Conservation (phyloP, 2,888 invertebrate species). For the Koerneria pararmatus region DNA sequence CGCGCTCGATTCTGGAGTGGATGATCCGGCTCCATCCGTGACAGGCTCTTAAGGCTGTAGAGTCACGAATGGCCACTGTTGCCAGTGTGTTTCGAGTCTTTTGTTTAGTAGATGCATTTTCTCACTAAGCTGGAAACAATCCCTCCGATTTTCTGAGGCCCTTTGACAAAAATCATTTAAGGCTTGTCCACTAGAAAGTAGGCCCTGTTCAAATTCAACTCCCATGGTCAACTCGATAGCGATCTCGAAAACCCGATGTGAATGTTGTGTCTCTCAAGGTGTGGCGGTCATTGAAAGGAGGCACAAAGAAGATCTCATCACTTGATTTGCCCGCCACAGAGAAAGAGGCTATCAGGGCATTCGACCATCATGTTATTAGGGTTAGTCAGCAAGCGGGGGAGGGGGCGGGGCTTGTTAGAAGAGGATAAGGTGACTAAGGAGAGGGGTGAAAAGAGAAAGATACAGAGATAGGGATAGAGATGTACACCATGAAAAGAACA, state of each 20-base stretch:
- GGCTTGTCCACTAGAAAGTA: slow-evolving; percentile 65
- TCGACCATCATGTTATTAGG: slow-evolving; percentile 76
- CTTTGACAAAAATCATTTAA: too few species aligned
- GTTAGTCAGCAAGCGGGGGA: slow-evolving; percentile 67
- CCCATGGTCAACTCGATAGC: too few species aligned
- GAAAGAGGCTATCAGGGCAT: slow-evolving; percentile 34
- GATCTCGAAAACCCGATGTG: too few species aligned
- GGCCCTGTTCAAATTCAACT: slow-evolving; percentile 79
- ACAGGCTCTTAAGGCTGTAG: too few species aligned
- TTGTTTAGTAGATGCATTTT: too few species aligned
- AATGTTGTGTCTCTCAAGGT: too few species aligned
- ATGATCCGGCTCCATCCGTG: too few species aligned
- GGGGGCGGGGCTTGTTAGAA: neutral
- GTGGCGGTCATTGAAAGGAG: slow-evolving; percentile 44
- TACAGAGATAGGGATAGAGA: neutral
- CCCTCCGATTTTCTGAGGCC: too few species aligned
- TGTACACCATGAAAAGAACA: neutral
- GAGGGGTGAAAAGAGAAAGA: neutral
- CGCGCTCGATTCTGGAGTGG: too few species aligned
- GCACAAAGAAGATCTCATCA: slow-evolving; percentile 66
- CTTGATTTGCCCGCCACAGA: slow-evolving; percentile 79
- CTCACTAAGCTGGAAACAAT: too few species aligned
- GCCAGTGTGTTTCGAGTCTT: too few species aligned
- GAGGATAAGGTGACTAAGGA: neutral
- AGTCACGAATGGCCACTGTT: too few species aligned